A percentile compares a stretch with the other conserved stretches of the same genome.
Conservation (phyloP, 2,888 invertebrate genomes). For the Lepidonotus clava region DNA sequence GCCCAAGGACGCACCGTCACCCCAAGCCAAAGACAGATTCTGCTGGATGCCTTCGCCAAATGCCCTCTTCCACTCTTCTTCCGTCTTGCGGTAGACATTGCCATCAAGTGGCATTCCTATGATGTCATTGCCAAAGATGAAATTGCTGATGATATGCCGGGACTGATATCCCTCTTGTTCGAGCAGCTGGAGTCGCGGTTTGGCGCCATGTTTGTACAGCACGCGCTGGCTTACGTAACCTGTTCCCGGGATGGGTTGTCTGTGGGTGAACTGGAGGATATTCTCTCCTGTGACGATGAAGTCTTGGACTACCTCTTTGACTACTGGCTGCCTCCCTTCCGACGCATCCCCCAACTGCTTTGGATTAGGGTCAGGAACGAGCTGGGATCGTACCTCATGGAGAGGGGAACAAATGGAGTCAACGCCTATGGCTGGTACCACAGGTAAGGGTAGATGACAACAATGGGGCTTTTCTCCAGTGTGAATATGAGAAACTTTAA, state of each 20-base stretch:
- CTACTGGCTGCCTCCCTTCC: conserved; percentile 69
- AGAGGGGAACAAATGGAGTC: conserved; percentile 64
- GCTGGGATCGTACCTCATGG: conserved; percentile 63
- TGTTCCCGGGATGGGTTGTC: conserved; percentile 64
- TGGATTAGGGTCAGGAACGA: conserved; percentile 64
- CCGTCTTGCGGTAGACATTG: conserved; percentile 62
- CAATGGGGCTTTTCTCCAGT: no score
- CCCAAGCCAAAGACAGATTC: conserved; percentile 32
- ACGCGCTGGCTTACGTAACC: conserved; percentile 65
- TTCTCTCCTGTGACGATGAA: conserved; percentile 66
- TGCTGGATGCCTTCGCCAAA: conserved; percentile 59
- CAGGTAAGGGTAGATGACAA: conserved; percentile 29
- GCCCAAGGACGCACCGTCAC: conserved; percentile 53
- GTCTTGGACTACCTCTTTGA: conserved; percentile 63
- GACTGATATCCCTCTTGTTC: conserved; percentile 60
- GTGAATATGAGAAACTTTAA: no score
- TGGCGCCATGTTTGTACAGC: conserved; percentile 59
- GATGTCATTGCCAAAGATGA: conserved; percentile 58
- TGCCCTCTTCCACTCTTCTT: conserved; percentile 65
- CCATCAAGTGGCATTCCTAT: conserved; percentile 64
- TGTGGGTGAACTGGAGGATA: conserved; percentile 65
- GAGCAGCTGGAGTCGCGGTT: conserved; percentile 61
- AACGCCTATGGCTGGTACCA: conserved; percentile 66
- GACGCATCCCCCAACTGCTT: conserved; percentile 68
- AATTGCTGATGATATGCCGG: conserved; percentile 57